A percentile compares a stretch with the other conserved stretches of the same genome.
Conservation (phyloP, 2,888 invertebrate genomes). For the Phania funesta region DNA sequence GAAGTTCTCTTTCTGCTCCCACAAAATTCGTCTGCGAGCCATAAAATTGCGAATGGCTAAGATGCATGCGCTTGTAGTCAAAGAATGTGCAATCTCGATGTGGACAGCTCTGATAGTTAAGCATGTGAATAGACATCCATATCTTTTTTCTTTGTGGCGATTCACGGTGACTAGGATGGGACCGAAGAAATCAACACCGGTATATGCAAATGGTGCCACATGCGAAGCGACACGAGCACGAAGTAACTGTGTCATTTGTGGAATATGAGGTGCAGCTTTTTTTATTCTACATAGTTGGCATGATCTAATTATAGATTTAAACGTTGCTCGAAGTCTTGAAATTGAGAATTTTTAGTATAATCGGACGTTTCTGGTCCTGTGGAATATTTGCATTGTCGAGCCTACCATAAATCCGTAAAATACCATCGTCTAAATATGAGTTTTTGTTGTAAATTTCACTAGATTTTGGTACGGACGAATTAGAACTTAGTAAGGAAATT, state of each 20-base stretch:
- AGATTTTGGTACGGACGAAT: no score
- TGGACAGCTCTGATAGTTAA: constrained; percentile 10
- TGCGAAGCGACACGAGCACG: constrained; percentile 10
- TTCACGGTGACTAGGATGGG: background rate
- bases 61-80: constrained; percentile 14
- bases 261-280: background rate
- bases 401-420: constrained; percentile 46
- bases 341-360: no score
- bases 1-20: constrained; percentile 39
- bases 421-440: constrained; percentile 31
- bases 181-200: constrained; percentile 1
- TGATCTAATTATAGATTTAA: background rate
- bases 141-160: constrained; percentile 22
- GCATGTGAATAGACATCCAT: constrained; percentile 61
- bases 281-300: constrained; percentile 38
- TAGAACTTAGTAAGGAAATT: no score
- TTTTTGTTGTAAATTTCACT: constrained; percentile 26
- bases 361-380: constrained; percentile 29
- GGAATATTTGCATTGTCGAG: constrained; percentile 42
- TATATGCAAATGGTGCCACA: background rate
- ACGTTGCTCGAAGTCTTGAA: constrained; percentile 29
- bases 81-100: constrained; percentile 43
- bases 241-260: constrained; percentile 21
- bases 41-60: constrained; percentile 39
- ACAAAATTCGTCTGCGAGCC: constrained; percentile 40